Evolutionary conservation across 2,888 invertebrate species (phyloP), one percentile per base, ranked within the genome.

Genomic region (Harpagoxenus sublaevis): DNA sequence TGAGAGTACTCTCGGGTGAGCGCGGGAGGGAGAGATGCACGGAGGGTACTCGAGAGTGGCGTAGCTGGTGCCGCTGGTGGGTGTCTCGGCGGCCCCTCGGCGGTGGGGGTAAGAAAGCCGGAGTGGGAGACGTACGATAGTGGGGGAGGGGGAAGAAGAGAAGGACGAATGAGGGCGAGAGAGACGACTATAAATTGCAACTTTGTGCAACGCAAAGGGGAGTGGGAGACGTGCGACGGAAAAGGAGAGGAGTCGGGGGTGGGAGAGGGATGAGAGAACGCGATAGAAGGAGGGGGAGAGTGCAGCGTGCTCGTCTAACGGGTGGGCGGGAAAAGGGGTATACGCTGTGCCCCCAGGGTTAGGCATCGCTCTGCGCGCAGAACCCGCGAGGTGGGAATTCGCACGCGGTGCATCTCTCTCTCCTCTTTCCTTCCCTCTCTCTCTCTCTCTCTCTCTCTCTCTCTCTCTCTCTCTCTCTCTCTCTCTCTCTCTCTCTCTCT

Each of bases 1-100:
- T 15, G 39, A 3, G 39, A 57, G 35, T 35, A 35, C 68, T 45
- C 68, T 15, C n/a, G 45, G n/a, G n/a, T 31, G 51, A 48, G 57
- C 60, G 60, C 18, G 68, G 35, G 42, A 48, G 68, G 35, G 42
- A 55, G 66, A 42, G 79, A 79, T 42, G 70, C 51, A 42, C 35
- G 15, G 82, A 84, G 88, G 39, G 62, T 39, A 51, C 63, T 70
- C 48, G 45, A 55, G 35, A 68, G 62, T 48, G 65, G 74, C 84
- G 66, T 74, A 84, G 87, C 85, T 81, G 85, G 90, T 90, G 90
- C 70, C 82, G 87, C 84, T 81, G 86, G 90, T 90, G 90, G 90
- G 90, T 90, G 90, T 86, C 86, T 90, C 88, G 85, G 31, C 51
- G 62, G 4, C 63, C 35, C 63, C 35, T 48, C 48, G 4, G 12